Evolutionary conservation across 2,888 invertebrate genomes (phyloP).

Genomic region (Tryphoninae sp.): DNA sequence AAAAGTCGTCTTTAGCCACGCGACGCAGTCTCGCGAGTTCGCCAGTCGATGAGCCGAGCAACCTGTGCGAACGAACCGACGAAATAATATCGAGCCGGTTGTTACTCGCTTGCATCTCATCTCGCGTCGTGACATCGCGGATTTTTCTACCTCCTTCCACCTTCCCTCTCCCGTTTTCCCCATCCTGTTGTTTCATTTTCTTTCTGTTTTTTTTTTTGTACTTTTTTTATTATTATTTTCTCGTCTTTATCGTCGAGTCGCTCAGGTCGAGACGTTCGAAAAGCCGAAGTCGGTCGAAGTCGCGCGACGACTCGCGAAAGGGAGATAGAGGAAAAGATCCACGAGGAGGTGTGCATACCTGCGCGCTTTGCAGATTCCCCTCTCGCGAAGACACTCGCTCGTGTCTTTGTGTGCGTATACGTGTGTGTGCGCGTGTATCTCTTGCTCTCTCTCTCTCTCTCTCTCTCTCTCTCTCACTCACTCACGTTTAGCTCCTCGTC

Average conservation of each 20-base stretch:
- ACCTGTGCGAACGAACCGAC: conserved; percentile 8
- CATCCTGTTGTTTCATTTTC: conserved; percentile 14
- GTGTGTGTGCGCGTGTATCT: background rate
- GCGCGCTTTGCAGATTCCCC: no score
- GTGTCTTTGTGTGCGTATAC: background rate
- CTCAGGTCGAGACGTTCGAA: conserved; percentile 44
- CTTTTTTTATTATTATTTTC: background rate
- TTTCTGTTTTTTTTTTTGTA: conserved; percentile 11
- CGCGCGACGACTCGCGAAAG: background rate
- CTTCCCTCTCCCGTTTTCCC: background rate
- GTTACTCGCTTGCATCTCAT: conserved; percentile 50
- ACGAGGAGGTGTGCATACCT: no score
- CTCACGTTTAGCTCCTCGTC: conserved; percentile 16
- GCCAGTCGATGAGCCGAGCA: conserved; percentile 37
- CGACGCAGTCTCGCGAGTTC: conserved; percentile 44
- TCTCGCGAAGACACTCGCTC: background rate
- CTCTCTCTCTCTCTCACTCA: background rate
- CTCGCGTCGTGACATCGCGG: conserved; percentile 52
- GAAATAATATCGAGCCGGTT: conserved; percentile 33
- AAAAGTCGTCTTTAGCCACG: conserved; percentile 42
- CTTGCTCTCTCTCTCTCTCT: background rate
- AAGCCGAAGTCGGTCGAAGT: conserved; percentile 31
- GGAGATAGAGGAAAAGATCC: background rate
- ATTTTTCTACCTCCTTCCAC: conserved; percentile 15
- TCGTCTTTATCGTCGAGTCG: conserved; percentile 20